Base-by-base conservation (phyloP, 2,888 invertebrate species). In the Amiota communis region DNA sequence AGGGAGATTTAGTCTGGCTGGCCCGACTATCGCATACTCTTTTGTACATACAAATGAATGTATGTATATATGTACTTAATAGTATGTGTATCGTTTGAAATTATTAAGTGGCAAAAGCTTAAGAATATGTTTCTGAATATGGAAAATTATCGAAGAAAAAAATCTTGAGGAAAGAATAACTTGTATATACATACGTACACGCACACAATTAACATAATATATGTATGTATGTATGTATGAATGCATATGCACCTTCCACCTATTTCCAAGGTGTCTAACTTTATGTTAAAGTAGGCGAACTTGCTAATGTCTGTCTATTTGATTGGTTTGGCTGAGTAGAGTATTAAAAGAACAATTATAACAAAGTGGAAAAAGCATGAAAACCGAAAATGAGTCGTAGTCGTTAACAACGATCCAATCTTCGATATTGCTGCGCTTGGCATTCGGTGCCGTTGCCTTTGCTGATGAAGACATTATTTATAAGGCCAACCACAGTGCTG, bases 401-500 rank as follows among this genome's bases (percentile, higher is more conserved):
- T 56, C 68, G 67, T 72, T 71, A 68, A 49, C 11, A 65, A 36
- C 47, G 59, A 68, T 20, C 57, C 36, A 23, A 47, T 59, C 20
- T 36, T 59, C 72, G 51, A 65, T 23, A n/a, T 57, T 71, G 10
- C 23, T 53, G 23, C 69, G 49, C 47, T 20, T 48, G 36, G 15
- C 11, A 36, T 59, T 36, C 63, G 76, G 76, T 75, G 75, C 69
- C 70, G 76, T 74, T 72, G 59, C 72, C 76, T 68, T 75, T 76
- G 78, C 77, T 80, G 80, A 76, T 78, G 78, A 83, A 82, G 79
- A 78, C 79, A 83, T 77, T 80, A 78, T 81, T 81, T 81, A 81
- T 81, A 80, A 79, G 77, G 81, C 80, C 78, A 80, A 80, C 78
- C 81, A 75, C 78, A 80, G 76, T 75, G 78, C 75, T 76, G 70